These are phyloP conservation scores for Dicrurus megarhynchus DNA, from an alignment of 2,113 vertebrate genomes.

Conservation along the genomic window DNA sequence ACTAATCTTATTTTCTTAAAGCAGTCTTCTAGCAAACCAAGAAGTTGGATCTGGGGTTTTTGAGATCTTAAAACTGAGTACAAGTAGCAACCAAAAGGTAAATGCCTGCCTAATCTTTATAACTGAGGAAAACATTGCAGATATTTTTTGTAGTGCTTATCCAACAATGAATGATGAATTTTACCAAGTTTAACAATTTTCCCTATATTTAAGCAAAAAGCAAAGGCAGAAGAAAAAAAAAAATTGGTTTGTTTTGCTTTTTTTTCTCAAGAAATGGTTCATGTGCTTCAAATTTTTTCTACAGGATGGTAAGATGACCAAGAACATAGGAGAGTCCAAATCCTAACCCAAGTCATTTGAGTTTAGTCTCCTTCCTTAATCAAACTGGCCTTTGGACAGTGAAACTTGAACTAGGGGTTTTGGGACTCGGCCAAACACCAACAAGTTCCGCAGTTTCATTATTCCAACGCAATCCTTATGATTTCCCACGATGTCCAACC, in stretches of 20 bases:
- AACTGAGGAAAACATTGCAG: neutral
- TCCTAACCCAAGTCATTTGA: neutral
- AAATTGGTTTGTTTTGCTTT: neutral
- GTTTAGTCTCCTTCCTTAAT: neutral
- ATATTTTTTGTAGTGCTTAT: neutral
- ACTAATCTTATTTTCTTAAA: neutral
- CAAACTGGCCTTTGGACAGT: neutral
- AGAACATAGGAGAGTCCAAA: neutral
- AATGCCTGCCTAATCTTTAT: neutral
- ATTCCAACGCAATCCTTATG: neutral
- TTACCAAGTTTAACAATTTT: neutral
- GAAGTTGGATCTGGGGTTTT: neutral
- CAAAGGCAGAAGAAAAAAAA: neutral
- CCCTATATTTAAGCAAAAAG: neutral
- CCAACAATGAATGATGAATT: neutral
- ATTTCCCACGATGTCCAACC: neutral
- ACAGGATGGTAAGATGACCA: neutral
- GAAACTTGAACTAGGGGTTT: neutral
- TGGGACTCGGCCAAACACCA: neutral
- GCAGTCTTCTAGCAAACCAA: neutral
- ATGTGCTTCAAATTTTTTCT: neutral
- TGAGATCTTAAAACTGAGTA: neutral
- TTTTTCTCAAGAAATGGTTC: neutral
- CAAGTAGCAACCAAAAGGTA: neutral
- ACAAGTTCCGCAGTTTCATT: neutral